phyloP scores from a whole-genome alignment of 2,888 invertebrate species.

The Diplolepis rosae region DNA sequence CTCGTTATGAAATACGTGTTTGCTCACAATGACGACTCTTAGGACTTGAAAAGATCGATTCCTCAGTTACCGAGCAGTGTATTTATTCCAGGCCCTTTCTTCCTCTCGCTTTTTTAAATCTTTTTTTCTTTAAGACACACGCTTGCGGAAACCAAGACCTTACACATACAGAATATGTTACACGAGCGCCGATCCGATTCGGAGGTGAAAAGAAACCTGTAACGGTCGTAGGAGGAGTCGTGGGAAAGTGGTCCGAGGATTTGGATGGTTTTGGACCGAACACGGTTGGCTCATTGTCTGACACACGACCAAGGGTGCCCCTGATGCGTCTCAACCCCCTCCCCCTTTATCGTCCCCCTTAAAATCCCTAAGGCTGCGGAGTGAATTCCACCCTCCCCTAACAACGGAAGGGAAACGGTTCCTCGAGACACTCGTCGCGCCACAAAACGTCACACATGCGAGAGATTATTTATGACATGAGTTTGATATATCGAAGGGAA shows the following conservation, averaged over 20 bases:
- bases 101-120: neutral
- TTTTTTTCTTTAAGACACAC: constrained; percentile 2
- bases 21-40: constrained; percentile 13
- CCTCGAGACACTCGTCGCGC: constrained; percentile 33
- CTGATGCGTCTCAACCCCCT: constrained; percentile 39
- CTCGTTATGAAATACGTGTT: constrained; percentile 23
- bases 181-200: constrained; percentile 42
- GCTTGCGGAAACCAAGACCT: neutral
- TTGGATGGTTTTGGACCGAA: constrained; percentile 54
- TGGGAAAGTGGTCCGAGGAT: constrained; percentile 64
- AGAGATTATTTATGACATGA: constrained; percentile 25
- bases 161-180: neutral
- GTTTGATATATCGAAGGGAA: constrained; percentile 10
- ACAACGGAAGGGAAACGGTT: constrained; percentile 23
- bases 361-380: constrained; percentile 31
- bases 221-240: constrained; percentile 69
- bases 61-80: neutral
- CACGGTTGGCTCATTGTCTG: constrained; percentile 59
- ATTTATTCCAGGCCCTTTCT: constrained; percentile 11
- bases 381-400: constrained; percentile 21
- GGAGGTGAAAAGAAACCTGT: constrained; percentile 65
- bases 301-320: constrained; percentile 57
- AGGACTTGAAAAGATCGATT: too few species aligned
- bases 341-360: constrained; percentile 19
- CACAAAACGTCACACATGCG: constrained; percentile 35